Base-by-base conservation (phyloP, 2,797 vertebrate genomes). In the Melanotaenia nigrans region DNA sequence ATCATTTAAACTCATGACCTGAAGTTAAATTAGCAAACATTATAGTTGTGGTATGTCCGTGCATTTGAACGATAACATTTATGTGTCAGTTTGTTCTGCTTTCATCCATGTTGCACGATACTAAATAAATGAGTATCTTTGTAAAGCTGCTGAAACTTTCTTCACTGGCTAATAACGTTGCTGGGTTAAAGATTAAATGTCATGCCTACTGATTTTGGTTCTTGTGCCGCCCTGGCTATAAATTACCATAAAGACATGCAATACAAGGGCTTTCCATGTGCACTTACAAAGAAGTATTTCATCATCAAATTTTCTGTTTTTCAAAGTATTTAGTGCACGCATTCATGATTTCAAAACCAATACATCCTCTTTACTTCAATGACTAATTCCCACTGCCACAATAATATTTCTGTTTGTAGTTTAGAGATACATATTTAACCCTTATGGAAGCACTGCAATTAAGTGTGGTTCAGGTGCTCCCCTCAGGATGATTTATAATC, bases 401-500 rank as follows among this genome's bases (percentile, higher is more conserved):
- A 42, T 42, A 16, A 57, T 35, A 32, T n/a, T 57, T 16, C n/a
- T 18, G 35, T 35, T 35, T 58, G 32, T 58, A 35, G 56, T 58
- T 58, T 57, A 57, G 18, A 33, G 30, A 57, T 32, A 35, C 32
- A 35, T 35, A n/a, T 33, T 33, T 35, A 35, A 33, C 20, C 7
- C 30, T 12, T 30, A 33, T 35, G 18, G 55, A 57, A 35, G 18
- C 54, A 57, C 3, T 9, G 30, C 18, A 57, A 30, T 35, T 3
- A 58, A 22, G 12, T 20, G 10, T 33, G 10, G 20, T 58, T 58
- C 56, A 58, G 20, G 32, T 33, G 20, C 35, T 57, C 18, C 55
- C 55, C 55, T 57, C 28, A 57, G 28, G 18, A 33, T 33, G 18
- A 58, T 12, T 58, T 58, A 58, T 58, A 36, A 58, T 33, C 56